Base-by-base conservation (phyloP, 2,797 vertebrate genomes). In the Takifugu rubripes region DNA sequence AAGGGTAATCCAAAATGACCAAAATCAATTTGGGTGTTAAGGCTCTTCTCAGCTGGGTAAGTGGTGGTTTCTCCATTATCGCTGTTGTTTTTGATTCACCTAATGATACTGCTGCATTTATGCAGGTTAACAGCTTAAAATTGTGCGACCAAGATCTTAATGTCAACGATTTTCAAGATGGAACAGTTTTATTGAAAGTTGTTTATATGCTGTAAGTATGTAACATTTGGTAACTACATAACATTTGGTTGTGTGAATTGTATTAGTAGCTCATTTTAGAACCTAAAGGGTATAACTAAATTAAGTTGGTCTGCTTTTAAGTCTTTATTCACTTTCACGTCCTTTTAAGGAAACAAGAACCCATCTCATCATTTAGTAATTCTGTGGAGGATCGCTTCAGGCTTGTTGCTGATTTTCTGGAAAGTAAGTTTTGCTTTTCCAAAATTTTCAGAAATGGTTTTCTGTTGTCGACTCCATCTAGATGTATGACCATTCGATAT, bases 191-290 rank as follows among this genome's bases (percentile, higher is more conserved):
- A 21, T 36, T 95, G 49, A 91, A 87, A 75, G 86, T 98, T 42
- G 90, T 95, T 51, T 66, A 81, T 42, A 84, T 81, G 73, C 71
- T 96, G 96, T 98, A 70, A 97, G 95, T 94, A 63, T 31, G 5
- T 44, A 31, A 54, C 24, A 14, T 1, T 14, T 57, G 4, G 0
- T 3, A 33, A 17, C 5, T 61, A 43, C 52, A 59, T 36, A 6
- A 2, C n/a, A 51, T 70, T 63, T 27, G 43, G 47, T 51, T 42
- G 1, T 26, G 3, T 45, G 8, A 33, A 10, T 3, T 29, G 27
- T 29, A 29, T 33, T 33, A 5, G 31, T 5, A 5, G 11, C 54
- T 9, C 4, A 0, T 8, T 56, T 1, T 46, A 59, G 0, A 25
- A 33, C 48, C 1, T 15, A 24, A 1, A 52, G n/a, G 31, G 54